Conservation (phyloP, 2,113 vertebrate species). For the Rhinopithecus roxellana region DNA sequence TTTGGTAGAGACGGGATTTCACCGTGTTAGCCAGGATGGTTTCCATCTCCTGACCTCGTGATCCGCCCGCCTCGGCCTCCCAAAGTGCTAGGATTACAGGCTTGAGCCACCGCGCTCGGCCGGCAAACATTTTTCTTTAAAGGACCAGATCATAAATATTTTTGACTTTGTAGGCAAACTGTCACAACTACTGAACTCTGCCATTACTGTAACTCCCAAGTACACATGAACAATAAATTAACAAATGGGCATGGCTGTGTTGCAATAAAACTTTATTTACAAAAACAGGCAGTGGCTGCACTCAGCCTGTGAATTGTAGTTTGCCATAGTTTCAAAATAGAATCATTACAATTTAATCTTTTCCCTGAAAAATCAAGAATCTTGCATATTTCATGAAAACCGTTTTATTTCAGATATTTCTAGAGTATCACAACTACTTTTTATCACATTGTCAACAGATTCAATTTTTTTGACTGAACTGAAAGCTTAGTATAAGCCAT, state of each 20-base stretch:
- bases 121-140: background rate
- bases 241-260: background rate
- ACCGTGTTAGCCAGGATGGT: no score
- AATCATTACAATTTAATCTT: background rate
- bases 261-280: slow-evolving; percentile 33
- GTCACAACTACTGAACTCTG: background rate
- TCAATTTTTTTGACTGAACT: background rate
- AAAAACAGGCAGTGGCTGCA: background rate
- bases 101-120: no score
- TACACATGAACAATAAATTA: background rate
- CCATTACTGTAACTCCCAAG: background rate
- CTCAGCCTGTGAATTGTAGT: background rate
- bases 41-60: no score
- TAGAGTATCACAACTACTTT: background rate
- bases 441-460: background rate
- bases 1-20: no score
- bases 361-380: background rate
- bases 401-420: background rate
- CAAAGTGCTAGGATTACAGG: no score
- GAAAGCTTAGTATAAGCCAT: background rate
- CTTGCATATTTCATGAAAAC: background rate
- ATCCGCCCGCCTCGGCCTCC: no score
- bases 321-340: background rate
- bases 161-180: background rate
- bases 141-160: background rate